A percentile compares a stretch with the other conserved stretches of the same genome.
These are phyloP conservation scores for Cyprinus carpio DNA, from an alignment of 2,113 vertebrate genomes.

Conservation along the genomic window DNA sequence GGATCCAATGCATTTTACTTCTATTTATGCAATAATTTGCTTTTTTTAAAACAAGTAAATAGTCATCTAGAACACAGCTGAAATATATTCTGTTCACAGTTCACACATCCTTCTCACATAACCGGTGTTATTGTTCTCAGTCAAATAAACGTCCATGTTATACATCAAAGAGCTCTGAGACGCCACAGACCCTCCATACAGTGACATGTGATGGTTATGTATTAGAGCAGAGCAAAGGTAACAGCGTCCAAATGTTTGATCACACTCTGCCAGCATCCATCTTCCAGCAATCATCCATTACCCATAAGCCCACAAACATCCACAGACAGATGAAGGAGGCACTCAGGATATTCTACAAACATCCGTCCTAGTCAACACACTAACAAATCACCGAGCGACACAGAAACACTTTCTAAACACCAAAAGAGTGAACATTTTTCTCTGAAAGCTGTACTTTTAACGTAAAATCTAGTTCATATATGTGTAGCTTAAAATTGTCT, in stretches of 20 bases:
- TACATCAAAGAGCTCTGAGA: not conserved
- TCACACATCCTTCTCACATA: not conserved
- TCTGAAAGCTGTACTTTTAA: not conserved
- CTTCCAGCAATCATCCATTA: constrained; percentile 16
- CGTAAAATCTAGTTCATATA: not conserved
- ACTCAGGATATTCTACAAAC: not conserved
- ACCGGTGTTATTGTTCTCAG: not conserved
- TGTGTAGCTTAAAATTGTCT: not conserved
- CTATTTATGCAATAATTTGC: not conserved
- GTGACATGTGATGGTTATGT: constrained; percentile 18
- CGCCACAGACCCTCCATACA: not conserved
- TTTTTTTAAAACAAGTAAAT: not conserved
- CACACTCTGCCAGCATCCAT: constrained; percentile 1
- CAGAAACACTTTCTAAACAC: constrained; percentile 17
- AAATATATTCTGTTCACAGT: not conserved
- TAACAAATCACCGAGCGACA: not conserved
- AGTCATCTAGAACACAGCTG: not conserved
- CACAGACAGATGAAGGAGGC: constrained; percentile 12
- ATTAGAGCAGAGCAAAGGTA: constrained; percentile 14
- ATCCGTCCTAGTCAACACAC: not conserved
- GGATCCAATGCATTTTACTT: not conserved
- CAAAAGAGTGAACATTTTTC: not conserved
- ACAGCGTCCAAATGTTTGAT: constrained; percentile 10
- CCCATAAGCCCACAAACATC: constrained; percentile 15
- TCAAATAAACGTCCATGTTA: not conserved